Evolutionary conservation across 1,140 invertebrate genomes (phyloP), one percentile per base, ranked within the genome.

Genomic region (Aplysia californica): DNA sequence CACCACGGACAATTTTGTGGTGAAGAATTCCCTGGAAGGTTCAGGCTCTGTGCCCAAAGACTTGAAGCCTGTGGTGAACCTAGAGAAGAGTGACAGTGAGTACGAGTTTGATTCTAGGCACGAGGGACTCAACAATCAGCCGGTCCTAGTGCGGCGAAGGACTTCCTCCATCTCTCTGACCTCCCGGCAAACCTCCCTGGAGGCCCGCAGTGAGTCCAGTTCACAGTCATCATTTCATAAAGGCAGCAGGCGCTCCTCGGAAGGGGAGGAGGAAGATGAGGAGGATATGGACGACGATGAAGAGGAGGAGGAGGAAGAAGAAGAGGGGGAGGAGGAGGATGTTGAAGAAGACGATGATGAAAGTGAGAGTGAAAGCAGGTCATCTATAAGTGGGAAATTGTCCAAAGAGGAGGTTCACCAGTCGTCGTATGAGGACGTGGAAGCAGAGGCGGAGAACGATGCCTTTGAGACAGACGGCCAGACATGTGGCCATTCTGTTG

Each of bases 21-120:
- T 75, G 6, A 75, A 75, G 31, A 75, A 65, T 55, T 75, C 72
- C 38, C 23, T 72, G 18, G 44, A 4, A 39, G n/a, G 61, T 61
- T 20, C 33, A 38, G 56, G 41, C 3, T 35, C 10, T 31, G 20
- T 75, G n/a, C 39, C 72, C 2, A 3, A 35, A 10, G 72, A 75
- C 38, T 41, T 75, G 6, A 65, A 50, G 29, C 72, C 72, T 44
- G 61, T 75, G 33, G 72, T 75, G 38, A 50, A 75, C 50, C 3
- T 75, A 41, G 61, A 75, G 39, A 75, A 75, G 35, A 75, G 72
- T 66, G 72, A 75, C 36, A 75, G 72, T 66, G 59, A 65, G 31
- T 75, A 75, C 55, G 72, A 75, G 41, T 75, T 65, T 66, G 72
- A 75, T 31, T 0, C 69, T 2, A 23, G 33, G 21, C 21, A 21